phyloP scores from a whole-genome alignment of 2,888 invertebrate species.

The Netelia virgata region DNA sequence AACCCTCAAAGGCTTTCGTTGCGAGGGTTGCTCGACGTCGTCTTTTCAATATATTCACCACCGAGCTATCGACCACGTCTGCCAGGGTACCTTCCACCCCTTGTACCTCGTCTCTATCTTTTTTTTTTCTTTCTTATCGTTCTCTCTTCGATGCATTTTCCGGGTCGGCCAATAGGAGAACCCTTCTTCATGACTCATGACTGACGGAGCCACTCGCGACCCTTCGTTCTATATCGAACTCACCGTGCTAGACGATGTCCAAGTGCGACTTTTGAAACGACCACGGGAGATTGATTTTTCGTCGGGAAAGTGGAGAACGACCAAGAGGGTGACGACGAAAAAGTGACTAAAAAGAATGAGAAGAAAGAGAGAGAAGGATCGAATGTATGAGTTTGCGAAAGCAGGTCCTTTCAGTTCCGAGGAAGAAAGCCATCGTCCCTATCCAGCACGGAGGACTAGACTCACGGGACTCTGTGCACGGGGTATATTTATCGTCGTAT shows the following conservation, averaged over 20 bases:
- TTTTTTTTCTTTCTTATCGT: slow-evolving; percentile 43
- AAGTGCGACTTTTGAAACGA: slow-evolving; percentile 23
- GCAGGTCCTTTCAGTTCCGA: slow-evolving; percentile 25
- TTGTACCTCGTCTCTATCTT: slow-evolving; percentile 31
- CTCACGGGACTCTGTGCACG: slow-evolving; percentile 1
- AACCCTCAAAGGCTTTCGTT: slow-evolving; percentile 18
- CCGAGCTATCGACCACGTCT: slow-evolving; percentile 54
- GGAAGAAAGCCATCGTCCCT: slow-evolving; percentile 22
- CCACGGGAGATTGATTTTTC: slow-evolving; percentile 43
- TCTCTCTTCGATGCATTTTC: slow-evolving; percentile 21
- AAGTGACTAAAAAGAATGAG: slow-evolving; percentile 15
- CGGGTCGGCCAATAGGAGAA: slow-evolving; percentile 9
- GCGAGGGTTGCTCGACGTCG: slow-evolving; percentile 43
- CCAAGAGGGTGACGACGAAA: slow-evolving; percentile 18
- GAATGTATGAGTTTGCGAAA: slow-evolving; percentile 44
- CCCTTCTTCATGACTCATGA: slow-evolving; percentile 20
- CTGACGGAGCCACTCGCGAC: slow-evolving; percentile 66
- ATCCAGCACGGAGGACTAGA: background rate
- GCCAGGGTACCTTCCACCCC: slow-evolving; percentile 29
- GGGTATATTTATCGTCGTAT: background rate
- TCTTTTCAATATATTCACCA: slow-evolving; percentile 61
- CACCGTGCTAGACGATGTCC: slow-evolving; percentile 11
- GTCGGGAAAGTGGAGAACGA: background rate
- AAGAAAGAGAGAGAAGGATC: background rate
- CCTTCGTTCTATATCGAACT: slow-evolving; percentile 54